Percentiles rank a stretch among this genome's conserved stretches.
These are phyloP conservation scores for Pogonophryne albipinna DNA, from an alignment of 2,797 vertebrate species.

Conservation along the genomic window DNA sequence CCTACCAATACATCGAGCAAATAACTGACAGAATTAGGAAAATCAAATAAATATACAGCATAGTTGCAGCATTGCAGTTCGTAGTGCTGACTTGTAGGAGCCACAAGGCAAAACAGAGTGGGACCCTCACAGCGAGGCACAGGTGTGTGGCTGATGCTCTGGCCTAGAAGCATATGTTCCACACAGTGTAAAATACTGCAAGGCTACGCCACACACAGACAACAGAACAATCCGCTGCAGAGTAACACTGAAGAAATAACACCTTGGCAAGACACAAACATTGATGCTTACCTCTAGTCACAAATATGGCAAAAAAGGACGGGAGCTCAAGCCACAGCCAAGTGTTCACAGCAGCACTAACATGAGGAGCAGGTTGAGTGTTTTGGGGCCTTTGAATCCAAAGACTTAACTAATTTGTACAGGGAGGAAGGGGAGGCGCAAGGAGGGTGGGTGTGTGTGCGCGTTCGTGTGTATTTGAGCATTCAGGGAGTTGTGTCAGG, in stretches of 20 bases:
- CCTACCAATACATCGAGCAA: too few species aligned
- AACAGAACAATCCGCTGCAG: constrained; percentile 31
- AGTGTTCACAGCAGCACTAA: constrained; percentile 38
- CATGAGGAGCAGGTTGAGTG: constrained; percentile 57
- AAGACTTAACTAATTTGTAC: constrained; percentile 68
- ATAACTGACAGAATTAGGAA: too few species aligned
- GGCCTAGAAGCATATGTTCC: constrained; percentile 51
- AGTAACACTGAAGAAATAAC: constrained; percentile 22
- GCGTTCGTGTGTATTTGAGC: constrained; percentile 48
- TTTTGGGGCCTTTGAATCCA: constrained; percentile 60
- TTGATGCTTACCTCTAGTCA: constrained; percentile 61
- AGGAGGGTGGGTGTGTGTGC: constrained; percentile 39
- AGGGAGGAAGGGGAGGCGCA: constrained; percentile 48
- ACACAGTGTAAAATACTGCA: neutral
- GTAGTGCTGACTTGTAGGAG: constrained; percentile 7
- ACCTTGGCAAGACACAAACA: constrained; percentile 7
- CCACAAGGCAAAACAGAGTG: neutral
- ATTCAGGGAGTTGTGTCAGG: constrained; percentile 35
- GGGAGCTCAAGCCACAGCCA: constrained; percentile 1
- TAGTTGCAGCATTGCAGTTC: neutral
- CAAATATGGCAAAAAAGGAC: neutral
- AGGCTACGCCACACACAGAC: constrained; percentile 4
- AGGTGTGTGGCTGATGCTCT: constrained; percentile 64
- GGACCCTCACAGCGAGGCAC: constrained; percentile 14
- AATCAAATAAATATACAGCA: too few species aligned